phyloP scores from a whole-genome alignment of 2,797 vertebrate genomes.

The Anabacerthia variegaticeps region DNA sequence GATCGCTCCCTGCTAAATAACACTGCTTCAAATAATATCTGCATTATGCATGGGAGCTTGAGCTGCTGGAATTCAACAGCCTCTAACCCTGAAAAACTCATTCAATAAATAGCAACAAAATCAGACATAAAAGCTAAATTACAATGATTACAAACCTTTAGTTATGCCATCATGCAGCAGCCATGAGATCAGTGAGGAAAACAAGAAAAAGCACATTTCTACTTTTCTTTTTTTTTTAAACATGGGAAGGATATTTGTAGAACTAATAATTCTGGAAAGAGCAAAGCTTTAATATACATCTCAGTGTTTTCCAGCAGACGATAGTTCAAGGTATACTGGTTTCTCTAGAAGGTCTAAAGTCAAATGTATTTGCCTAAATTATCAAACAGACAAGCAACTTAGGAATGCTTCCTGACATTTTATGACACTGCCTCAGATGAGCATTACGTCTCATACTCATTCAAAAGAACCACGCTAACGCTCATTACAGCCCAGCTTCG shows the following conservation, averaged over 20 bases:
- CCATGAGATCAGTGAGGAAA: neutral
- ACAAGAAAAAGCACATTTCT: neutral
- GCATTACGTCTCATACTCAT: neutral
- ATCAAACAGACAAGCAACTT: neutral
- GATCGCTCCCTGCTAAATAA: neutral
- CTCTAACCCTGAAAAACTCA: neutral
- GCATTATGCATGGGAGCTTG: neutral
- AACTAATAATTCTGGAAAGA: neutral
- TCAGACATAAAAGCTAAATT: neutral
- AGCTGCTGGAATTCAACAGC: neutral
- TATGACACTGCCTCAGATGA: neutral
- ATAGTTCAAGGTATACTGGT: neutral
- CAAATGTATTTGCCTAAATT: conserved; percentile 24
- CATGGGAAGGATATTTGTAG: neutral
- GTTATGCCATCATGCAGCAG: neutral
- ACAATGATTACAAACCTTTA: neutral
- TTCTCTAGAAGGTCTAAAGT: conserved; percentile 35
- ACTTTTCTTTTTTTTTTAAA: neutral
- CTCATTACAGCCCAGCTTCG: neutral
- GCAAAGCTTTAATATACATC: neutral
- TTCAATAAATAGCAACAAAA: neutral
- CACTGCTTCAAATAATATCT: neutral
- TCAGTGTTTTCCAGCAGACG: neutral
- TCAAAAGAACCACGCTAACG: neutral
- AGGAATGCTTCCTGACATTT: neutral